These are phyloP conservation scores for Tenebrosternarchus preto DNA, from an alignment of 2,113 vertebrate species.

Conservation along the genomic window DNA sequence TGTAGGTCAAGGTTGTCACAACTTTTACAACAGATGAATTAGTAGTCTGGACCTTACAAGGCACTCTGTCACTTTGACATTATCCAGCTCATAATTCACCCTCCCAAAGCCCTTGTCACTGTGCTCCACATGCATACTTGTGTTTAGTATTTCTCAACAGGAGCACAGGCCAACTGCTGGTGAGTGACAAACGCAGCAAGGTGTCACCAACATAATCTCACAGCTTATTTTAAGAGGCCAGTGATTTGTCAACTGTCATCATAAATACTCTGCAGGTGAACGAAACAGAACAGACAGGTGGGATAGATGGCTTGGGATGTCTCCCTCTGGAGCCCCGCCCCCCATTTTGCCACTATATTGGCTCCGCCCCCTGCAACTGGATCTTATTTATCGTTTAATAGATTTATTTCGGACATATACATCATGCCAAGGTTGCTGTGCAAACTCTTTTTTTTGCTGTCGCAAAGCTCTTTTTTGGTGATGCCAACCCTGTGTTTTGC, in stretches of 20 bases:
- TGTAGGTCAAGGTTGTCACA: conserved; percentile 21
- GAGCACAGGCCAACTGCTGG: neutral
- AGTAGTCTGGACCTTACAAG: conserved; percentile 4
- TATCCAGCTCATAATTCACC: conserved; percentile 33
- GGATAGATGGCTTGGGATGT: neutral
- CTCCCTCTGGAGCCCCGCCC: too few relatives aligned
- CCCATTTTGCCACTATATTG: too few relatives aligned
- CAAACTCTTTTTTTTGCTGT: too few relatives aligned
- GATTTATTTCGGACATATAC: too few relatives aligned
- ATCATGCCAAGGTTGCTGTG: too few relatives aligned
- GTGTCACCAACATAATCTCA: conserved; percentile 35
- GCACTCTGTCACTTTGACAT: conserved; percentile 26
- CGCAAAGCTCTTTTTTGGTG: too few relatives aligned
- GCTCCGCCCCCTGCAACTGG: too few relatives aligned
- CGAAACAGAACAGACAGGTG: neutral
- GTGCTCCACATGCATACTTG: neutral
- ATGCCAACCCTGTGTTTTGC: too few relatives aligned
- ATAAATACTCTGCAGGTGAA: conserved; percentile 31
- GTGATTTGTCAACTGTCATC: conserved; percentile 32
- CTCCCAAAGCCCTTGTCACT: neutral
- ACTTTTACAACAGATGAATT: conserved; percentile 24
- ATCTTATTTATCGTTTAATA: too few relatives aligned
- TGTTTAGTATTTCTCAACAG: conserved; percentile 41
- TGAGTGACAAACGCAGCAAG: conserved; percentile 35
- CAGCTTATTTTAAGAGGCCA: conserved; percentile 17